These are phyloP conservation scores for Rapana venosa DNA, from an alignment of 2,888 invertebrate species.

Conservation along the genomic window DNA sequence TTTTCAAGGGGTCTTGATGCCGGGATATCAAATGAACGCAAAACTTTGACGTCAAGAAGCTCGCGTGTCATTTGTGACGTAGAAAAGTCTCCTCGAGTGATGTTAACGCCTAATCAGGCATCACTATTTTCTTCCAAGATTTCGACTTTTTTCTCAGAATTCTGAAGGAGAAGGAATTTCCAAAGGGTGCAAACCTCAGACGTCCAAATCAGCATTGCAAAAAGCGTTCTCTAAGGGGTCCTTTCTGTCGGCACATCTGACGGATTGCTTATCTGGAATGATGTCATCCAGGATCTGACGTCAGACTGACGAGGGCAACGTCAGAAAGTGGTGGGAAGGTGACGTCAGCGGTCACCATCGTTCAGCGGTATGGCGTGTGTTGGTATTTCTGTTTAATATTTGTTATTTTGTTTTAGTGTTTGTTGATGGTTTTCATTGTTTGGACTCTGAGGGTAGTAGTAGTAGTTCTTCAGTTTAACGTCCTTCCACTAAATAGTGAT, in stretches of 20 bases:
- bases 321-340: neutral
- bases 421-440: neutral
- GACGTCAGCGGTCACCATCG: conserved; percentile 10
- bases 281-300: neutral
- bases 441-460: neutral
- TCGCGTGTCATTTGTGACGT: neutral
- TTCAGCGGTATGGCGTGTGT: neutral
- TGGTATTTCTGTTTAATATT: neutral
- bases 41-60: neutral
- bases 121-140: no score
- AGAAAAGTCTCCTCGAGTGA: neutral
- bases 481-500: no score
- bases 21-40: neutral
- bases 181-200: neutral
- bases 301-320: neutral
- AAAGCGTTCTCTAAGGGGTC: neutral
- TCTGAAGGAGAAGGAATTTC: no score
- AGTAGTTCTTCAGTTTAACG: no score
- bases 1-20: neutral
- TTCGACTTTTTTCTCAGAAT: no score
- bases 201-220: neutral
- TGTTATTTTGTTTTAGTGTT: no score
- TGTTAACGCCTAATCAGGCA: no score
- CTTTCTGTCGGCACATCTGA: neutral
- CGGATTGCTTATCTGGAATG: neutral